These are phyloP conservation scores for Euproctis similis DNA, from an alignment of 2,888 invertebrate genomes.

Conservation along the genomic window DNA sequence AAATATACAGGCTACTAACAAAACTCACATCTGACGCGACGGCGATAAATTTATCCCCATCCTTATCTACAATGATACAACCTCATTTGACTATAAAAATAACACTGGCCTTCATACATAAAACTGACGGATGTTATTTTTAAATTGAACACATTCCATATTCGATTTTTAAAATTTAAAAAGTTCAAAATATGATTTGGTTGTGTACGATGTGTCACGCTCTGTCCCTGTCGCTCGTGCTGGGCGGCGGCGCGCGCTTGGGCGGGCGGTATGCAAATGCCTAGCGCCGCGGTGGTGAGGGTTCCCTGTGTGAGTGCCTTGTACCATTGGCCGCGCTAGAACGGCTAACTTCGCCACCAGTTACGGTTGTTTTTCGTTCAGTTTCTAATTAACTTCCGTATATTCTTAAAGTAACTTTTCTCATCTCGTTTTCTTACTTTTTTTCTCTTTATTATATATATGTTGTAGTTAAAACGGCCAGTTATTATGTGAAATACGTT, in stretches of 20 bases:
- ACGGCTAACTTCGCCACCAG: conserved; percentile 76
- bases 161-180: conserved; percentile 8
- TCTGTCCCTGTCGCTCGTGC: conserved; percentile 69
- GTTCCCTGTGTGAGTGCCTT: conserved; percentile 65
- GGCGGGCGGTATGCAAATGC: conserved; percentile 77
- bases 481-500: conserved; percentile 60
- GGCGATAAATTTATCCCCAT: conserved; percentile 71
- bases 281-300: conserved; percentile 58
- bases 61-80: conserved; percentile 54
- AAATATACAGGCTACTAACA: too few relatives aligned
- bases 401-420: conserved; percentile 74
- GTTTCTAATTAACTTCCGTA: conserved; percentile 75
- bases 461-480: conserved; percentile 42
- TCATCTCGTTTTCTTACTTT: conserved; percentile 63
- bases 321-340: conserved; percentile 75
- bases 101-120: too few relatives aligned
- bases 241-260: conserved; percentile 73
- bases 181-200: conserved; percentile 18
- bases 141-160: conserved; percentile 6
- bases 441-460: conserved; percentile 37
- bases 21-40: conserved; percentile 58
- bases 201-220: conserved; percentile 45
- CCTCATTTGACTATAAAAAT: conserved; percentile 49
- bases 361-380: conserved; percentile 77
- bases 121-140: background rate